Conservation (phyloP, 2,113 vertebrate species). For the Carassius carassius region DNA sequence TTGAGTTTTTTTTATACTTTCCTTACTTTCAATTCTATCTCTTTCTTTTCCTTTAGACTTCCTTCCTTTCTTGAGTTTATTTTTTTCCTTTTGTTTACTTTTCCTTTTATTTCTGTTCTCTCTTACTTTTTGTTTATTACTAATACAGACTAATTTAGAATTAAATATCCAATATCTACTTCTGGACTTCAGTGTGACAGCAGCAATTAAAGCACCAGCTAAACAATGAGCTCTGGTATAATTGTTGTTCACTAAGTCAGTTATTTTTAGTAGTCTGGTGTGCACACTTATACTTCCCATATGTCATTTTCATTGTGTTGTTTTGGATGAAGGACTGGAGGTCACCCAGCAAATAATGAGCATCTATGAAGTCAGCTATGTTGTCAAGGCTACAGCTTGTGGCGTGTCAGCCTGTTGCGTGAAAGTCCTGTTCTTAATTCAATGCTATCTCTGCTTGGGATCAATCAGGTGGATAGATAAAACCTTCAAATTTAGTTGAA, state of each 20-base stretch:
- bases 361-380: constrained; percentile 56
- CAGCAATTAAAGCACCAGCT: constrained; percentile 37
- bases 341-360: constrained; percentile 57
- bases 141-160: constrained; percentile 34
- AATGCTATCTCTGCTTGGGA: constrained; percentile 13
- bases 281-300: constrained; percentile 66
- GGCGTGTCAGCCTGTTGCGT: constrained; percentile 44
- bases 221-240: constrained; percentile 43
- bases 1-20: too few relatives aligned
- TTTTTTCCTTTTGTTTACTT: too few relatives aligned
- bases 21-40: too few relatives aligned
- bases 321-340: constrained; percentile 60
- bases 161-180: constrained; percentile 16
- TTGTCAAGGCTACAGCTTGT: constrained; percentile 70
- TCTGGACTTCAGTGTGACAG: not conserved
- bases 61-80: too few relatives aligned
- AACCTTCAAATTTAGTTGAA: not conserved
- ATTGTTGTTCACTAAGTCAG: constrained; percentile 55
- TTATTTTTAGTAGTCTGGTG: constrained; percentile 67
- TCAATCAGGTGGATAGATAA: not conserved
- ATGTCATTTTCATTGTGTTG: constrained; percentile 61
- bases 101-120: too few relatives aligned
- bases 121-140: not conserved
- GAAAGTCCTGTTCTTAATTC: constrained; percentile 54
- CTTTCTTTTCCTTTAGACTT: too few relatives aligned